Percentiles rank a stretch among this genome's conserved stretches.
These are phyloP conservation scores for Chloroclystis v-ata DNA, from an alignment of 2,888 invertebrate species.

Conservation along the genomic window DNA sequence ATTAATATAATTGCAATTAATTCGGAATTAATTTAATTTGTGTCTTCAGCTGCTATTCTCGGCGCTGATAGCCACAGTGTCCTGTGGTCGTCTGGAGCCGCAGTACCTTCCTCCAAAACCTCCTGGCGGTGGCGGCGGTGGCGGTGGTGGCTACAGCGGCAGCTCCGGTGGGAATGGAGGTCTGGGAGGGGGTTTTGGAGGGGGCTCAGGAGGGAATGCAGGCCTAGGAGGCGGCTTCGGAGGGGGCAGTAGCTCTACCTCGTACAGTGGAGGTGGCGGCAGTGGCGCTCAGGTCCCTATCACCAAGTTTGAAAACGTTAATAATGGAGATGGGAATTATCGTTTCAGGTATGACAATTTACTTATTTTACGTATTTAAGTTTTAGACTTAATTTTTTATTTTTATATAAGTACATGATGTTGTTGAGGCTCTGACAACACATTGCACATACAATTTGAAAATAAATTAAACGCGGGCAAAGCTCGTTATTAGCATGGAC, in stretches of 20 bases:
- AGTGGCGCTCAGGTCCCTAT: slow-evolving; percentile 75
- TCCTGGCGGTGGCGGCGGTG: slow-evolving; percentile 33
- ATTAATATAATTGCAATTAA: no score
- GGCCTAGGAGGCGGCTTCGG: slow-evolving; percentile 32
- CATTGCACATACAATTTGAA: no score
- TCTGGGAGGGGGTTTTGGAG: slow-evolving; percentile 47
- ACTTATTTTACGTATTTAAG: no score
- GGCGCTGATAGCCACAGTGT: slow-evolving; percentile 51
- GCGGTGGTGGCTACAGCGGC: slow-evolving; percentile 36
- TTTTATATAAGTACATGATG: no score
- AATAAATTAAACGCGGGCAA: no score
- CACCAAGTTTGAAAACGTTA: slow-evolving; percentile 79
- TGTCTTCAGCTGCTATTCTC: slow-evolving; percentile 40
- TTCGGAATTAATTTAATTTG: no score
- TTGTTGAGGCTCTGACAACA: no score
- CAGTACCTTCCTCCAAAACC: slow-evolving; percentile 43
- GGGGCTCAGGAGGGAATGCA: slow-evolving; percentile 30
- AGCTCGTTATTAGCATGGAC: no score
- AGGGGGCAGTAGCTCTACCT: no score
- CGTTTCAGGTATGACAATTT: slow-evolving; percentile 81
- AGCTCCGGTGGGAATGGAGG: slow-evolving; percentile 44
- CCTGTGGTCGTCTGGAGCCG: slow-evolving; percentile 50
- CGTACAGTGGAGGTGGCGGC: no score
- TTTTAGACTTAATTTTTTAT: no score
- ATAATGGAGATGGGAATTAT: slow-evolving; percentile 82